phyloP scores from a whole-genome alignment of 2,797 vertebrate species.

The Centroberyx gerrardi region DNA sequence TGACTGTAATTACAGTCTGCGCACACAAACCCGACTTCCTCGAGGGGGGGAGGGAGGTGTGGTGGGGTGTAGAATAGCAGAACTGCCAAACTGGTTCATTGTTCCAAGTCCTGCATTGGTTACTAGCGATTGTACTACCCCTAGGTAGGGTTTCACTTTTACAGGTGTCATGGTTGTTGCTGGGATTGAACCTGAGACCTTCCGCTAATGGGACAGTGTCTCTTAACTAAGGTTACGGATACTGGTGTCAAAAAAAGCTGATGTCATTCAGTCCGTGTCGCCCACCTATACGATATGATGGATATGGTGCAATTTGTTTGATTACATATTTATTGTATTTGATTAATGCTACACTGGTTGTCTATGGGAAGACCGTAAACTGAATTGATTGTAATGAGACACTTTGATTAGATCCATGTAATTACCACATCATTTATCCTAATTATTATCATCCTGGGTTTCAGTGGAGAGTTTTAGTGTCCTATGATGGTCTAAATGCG shows the following conservation, averaged over 20 bases:
- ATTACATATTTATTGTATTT: neutral
- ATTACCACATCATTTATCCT: no score
- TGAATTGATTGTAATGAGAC: neutral
- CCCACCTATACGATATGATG: no score
- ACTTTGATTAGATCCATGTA: no score
- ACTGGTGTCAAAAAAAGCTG: neutral
- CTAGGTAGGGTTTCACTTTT: slow-evolving; percentile 19
- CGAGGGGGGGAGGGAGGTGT: slow-evolving; percentile 30
- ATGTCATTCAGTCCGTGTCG: neutral
- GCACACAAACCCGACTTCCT: slow-evolving; percentile 54
- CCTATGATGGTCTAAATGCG: neutral
- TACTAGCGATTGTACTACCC: slow-evolving; percentile 16
- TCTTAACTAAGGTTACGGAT: neutral
- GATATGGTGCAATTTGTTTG: neutral
- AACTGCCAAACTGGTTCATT: slow-evolving; percentile 47
- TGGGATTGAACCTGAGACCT: neutral
- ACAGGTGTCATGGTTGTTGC: slow-evolving; percentile 31
- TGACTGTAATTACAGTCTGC: slow-evolving; percentile 64
- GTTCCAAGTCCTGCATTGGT: slow-evolving; percentile 29
- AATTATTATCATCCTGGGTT: no score
- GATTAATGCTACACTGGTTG: neutral
- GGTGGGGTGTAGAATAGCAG: slow-evolving; percentile 41
- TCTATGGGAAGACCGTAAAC: neutral
- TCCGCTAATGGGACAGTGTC: neutral
- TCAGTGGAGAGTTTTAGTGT: no score